A percentile compares a stretch with the other conserved stretches of the same genome.
Evolutionary conservation across 2,113 vertebrate species (phyloP).

Genomic region (Marmota monax): DNA sequence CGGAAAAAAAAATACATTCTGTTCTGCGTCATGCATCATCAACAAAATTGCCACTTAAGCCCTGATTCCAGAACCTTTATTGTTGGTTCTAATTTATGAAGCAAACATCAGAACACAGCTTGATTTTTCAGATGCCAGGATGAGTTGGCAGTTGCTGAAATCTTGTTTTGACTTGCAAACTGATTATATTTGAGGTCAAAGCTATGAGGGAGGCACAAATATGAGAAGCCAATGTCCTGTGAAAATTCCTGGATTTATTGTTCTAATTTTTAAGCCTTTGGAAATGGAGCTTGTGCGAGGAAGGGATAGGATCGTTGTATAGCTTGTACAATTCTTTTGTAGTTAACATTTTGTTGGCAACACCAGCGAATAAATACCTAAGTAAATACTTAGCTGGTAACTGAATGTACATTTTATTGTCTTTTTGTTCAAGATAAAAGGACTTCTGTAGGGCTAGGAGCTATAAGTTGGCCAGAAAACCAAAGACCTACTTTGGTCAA

Average conservation of each 20-base stretch:
- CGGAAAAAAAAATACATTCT: background rate
- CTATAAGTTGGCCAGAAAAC: slow-evolving; percentile 22
- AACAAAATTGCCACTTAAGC: slow-evolving; percentile 68
- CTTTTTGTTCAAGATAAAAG: background rate
- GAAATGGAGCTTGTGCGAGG: background rate
- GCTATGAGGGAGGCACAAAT: background rate
- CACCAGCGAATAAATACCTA: background rate
- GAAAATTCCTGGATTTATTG: slow-evolving; percentile 15
- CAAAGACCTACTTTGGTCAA: background rate
- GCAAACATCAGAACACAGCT: slow-evolving; percentile 68
- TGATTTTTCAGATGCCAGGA: slow-evolving; percentile 70
- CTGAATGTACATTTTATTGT: background rate
- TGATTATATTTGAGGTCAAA: slow-evolving; percentile 59
- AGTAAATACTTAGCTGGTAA: background rate
- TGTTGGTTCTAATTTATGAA: slow-evolving; percentile 75
- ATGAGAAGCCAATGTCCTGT: background rate
- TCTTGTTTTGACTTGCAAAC: slow-evolving; percentile 73
- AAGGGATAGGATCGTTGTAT: background rate
- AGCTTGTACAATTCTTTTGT: background rate
- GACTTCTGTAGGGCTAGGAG: background rate
- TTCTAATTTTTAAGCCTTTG: slow-evolving; percentile 14
- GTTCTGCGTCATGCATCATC: slow-evolving; percentile 64
- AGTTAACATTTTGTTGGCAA: background rate
- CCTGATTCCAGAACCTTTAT: slow-evolving; percentile 65
- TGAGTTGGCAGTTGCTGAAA: slow-evolving; percentile 67